These are phyloP conservation scores for Miniopterus natalensis DNA, from an alignment of 2,113 vertebrate species.

Conservation along the genomic window DNA sequence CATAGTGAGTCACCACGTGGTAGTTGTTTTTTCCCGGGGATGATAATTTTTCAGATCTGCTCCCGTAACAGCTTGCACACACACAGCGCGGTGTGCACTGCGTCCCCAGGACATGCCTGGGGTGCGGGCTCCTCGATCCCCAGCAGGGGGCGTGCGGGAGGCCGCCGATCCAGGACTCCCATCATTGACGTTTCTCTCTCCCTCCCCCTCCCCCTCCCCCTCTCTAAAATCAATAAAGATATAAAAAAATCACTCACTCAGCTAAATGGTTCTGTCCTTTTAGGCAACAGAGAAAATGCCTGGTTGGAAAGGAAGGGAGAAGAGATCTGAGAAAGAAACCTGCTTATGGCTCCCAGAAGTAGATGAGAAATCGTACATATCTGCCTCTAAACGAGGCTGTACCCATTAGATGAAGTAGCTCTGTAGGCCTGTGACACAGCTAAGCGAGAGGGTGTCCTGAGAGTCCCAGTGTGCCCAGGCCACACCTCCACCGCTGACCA, in stretches of 20 bases:
- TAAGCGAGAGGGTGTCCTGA: neutral
- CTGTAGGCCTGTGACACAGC: neutral
- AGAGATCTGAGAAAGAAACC: neutral
- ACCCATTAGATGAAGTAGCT: neutral
- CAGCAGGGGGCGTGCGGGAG: too few species aligned
- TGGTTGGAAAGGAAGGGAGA: neutral
- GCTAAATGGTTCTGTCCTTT: neutral
- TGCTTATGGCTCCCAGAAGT: neutral
- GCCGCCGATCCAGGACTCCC: too few species aligned
- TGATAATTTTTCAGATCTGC: neutral
- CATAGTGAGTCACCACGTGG: neutral
- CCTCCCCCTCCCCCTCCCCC: too few species aligned
- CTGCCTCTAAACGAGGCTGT: neutral
- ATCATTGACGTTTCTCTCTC: too few species aligned
- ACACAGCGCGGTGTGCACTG: neutral
- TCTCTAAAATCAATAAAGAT: too few species aligned
- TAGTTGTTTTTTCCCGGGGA: neutral
- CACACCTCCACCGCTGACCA: accelerated
- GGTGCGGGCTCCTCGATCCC: too few species aligned
- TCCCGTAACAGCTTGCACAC: neutral
- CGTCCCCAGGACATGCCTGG: neutral
- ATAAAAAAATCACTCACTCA: neutral
- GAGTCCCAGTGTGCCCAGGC: neutral
- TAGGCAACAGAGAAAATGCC: neutral
- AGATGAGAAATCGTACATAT: neutral